These are phyloP conservation scores for Aleiodes leptofemur DNA, from an alignment of 2,888 invertebrate species.

Conservation along the genomic window DNA sequence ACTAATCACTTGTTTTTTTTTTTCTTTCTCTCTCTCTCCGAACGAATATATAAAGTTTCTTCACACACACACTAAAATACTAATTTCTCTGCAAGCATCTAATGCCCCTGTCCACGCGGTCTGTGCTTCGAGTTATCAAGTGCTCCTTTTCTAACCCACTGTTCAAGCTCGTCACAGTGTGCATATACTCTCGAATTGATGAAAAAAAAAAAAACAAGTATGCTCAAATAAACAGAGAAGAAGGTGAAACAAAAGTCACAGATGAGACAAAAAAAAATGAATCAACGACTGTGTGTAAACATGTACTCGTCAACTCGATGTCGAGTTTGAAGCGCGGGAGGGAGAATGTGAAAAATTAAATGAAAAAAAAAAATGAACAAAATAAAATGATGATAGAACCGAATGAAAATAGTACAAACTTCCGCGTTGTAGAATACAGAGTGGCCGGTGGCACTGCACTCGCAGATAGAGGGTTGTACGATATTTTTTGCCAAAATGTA, in stretches of 20 bases:
- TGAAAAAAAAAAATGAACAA: slow-evolving; percentile 10
- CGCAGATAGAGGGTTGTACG: slow-evolving; percentile 12
- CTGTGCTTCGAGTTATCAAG: slow-evolving; percentile 40
- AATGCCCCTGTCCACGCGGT: slow-evolving; percentile 37
- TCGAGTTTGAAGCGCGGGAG: not conserved
- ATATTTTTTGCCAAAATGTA: not conserved
- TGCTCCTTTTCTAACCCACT: too few relatives aligned
- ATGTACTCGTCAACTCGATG: not conserved
- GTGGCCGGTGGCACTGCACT: slow-evolving; percentile 44
- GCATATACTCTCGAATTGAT: too few relatives aligned
- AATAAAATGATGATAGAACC: not conserved
- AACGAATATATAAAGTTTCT: slow-evolving; percentile 28
- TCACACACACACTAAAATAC: too few relatives aligned
- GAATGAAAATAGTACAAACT: slow-evolving; percentile 30
- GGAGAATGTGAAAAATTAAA: slow-evolving; percentile 10
- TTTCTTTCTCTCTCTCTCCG: not conserved
- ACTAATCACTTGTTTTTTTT: too few relatives aligned
- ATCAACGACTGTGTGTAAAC: slow-evolving; percentile 10
- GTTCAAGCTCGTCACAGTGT: too few relatives aligned
- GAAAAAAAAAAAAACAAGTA: too few relatives aligned
- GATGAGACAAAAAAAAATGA: not conserved
- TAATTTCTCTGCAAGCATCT: not conserved
- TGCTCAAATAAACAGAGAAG: slow-evolving; percentile 38
- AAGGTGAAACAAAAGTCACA: slow-evolving; percentile 21
- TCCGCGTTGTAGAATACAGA: slow-evolving; percentile 37